phyloP scores from a whole-genome alignment of 2,113 vertebrate genomes.

The Lates calcarifer region DNA sequence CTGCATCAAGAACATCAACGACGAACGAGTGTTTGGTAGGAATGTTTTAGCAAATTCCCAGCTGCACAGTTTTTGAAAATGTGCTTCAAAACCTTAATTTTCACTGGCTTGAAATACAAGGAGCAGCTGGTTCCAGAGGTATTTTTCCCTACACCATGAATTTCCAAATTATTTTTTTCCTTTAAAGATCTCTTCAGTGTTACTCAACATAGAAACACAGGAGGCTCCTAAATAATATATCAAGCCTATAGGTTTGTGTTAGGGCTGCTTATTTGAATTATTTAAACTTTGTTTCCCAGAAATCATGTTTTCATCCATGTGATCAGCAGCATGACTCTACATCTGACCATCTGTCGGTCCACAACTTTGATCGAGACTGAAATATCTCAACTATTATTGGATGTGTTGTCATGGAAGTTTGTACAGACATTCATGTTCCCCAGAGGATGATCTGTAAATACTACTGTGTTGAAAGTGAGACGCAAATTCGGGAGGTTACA shows the following conservation, averaged over 20 bases:
- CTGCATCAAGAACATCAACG: conserved; percentile 99
- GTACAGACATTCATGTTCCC: not conserved
- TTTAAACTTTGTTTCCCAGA: no score
- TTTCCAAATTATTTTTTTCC: not conserved
- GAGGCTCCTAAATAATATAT: not conserved
- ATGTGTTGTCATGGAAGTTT: not conserved
- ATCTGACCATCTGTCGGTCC: no score
- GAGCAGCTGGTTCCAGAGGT: not conserved
- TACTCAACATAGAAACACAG: not conserved
- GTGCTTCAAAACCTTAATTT: not conserved
- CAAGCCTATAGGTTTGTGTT: not conserved
- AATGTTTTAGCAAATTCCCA: not conserved
- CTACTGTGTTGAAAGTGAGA: not conserved
- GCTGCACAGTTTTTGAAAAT: not conserved
- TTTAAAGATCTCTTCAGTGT: not conserved
- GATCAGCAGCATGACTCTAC: no score
- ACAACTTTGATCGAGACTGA: no score
- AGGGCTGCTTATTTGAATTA: no score
- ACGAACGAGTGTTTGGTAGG: conserved; percentile 97
- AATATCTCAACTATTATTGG: not conserved
- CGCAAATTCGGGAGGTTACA: not conserved
- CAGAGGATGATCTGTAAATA: not conserved
- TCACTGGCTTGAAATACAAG: not conserved
- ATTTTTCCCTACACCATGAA: not conserved
- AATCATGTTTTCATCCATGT: no score